These are phyloP conservation scores for Andrena bucephala DNA, from an alignment of 2,888 invertebrate genomes.

Conservation along the genomic window DNA sequence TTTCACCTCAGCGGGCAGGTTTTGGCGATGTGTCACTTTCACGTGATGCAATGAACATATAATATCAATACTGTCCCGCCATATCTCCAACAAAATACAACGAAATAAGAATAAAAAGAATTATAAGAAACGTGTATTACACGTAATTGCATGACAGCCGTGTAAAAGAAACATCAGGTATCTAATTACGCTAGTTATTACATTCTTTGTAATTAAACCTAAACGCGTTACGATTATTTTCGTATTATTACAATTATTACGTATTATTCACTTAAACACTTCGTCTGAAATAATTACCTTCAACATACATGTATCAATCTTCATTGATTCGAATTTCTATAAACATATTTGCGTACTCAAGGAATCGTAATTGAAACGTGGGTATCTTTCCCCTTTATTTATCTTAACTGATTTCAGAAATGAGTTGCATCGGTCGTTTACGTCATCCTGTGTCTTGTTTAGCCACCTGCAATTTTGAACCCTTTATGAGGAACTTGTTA, in stretches of 20 bases:
- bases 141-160: slow-evolving; percentile 10
- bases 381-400: background rate
- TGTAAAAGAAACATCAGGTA: background rate
- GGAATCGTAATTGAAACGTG: no score
- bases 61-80: background rate
- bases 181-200: background rate
- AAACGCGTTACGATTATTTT: background rate
- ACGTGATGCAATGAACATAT: background rate
- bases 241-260: no score
- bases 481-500: slow-evolving; percentile 16
- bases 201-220: background rate
- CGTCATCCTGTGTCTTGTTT: slow-evolving; percentile 25
- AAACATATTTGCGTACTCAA: no score
- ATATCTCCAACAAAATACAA: background rate
- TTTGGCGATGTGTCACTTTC: background rate
- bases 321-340: no score
- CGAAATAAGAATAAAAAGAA: background rate
- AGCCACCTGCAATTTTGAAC: slow-evolving; percentile 7
- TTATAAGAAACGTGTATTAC: background rate
- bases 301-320: no score
- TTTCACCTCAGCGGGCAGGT: background rate
- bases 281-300: no score
- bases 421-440: slow-evolving; percentile 32
- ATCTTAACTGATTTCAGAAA: slow-evolving; percentile 14
- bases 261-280: no score